Percentiles rank a stretch among this genome's conserved stretches.
phyloP scores from a whole-genome alignment of 2,797 vertebrate genomes.

The Arctocebus calabarensis region DNA sequence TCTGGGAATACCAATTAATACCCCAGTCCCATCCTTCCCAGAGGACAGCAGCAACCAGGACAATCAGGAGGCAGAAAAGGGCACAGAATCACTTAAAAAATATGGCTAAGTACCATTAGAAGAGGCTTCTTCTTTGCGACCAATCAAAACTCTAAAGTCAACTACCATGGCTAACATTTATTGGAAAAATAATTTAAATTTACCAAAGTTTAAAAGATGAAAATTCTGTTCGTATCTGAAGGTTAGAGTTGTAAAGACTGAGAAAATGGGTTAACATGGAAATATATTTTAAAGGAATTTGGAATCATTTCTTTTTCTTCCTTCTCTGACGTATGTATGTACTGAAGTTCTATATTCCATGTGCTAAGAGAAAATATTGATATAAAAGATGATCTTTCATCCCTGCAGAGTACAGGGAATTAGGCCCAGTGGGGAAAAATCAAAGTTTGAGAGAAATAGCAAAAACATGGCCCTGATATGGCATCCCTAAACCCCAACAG shows the following conservation, averaged over 20 bases:
- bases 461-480: fast-evolving
- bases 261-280: neutral
- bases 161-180: neutral
- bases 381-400: neutral
- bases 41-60: no score
- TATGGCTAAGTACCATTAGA: neutral
- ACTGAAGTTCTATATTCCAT: neutral
- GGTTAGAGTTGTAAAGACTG: neutral
- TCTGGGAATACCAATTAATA: neutral
- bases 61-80: neutral
- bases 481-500: neutral
- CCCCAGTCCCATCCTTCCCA: neutral
- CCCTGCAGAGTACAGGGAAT: neutral
- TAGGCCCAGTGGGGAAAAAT: neutral
- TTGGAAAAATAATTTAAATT: constrained; percentile 5
- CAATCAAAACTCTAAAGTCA: neutral
- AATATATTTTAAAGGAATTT: neutral
- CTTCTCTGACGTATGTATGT: neutral
- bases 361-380: neutral
- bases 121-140: neutral
- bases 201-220: neutral
- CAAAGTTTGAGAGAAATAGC: neutral
- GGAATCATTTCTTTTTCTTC: neutral
- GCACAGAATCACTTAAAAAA: neutral
- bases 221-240: neutral